Conservation (phyloP, 2,888 invertebrate species). For the Seladonia tumulorum region DNA sequence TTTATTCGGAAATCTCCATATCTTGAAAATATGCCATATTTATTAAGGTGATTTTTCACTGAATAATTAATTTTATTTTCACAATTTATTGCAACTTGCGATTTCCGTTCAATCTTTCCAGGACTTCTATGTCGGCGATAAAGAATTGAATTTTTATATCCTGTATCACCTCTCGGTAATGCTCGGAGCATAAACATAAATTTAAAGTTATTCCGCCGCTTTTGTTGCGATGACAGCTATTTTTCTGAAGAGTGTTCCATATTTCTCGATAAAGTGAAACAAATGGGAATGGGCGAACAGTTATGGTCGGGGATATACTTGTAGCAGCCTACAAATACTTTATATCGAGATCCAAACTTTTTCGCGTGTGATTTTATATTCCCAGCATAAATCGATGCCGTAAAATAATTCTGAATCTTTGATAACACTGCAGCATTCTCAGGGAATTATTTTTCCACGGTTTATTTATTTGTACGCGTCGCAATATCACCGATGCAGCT, state of each 20-base stretch:
- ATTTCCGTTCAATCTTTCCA: no score
- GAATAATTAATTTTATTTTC: no score
- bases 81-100: no score
- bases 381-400: neutral
- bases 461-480: neutral
- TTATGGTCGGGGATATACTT: neutral
- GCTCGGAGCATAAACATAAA: neutral
- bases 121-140: no score
- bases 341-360: neutral
- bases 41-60: no score
- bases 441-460: neutral
- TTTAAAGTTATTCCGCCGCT: neutral
- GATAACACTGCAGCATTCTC: neutral
- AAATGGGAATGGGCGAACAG: neutral
- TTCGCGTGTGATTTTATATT: neutral
- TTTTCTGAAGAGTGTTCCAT: neutral
- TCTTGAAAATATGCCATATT: no score
- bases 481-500: neutral
- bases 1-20: no score
- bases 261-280: neutral
- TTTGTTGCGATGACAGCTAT: neutral
- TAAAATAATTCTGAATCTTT: neutral
- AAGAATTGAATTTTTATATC: no score
- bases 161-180: neutral
- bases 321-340: neutral